Evolutionary conservation across 2,797 vertebrate species (phyloP), one percentile per base, ranked within the genome.

Genomic region (Myotis planiceps): DNA sequence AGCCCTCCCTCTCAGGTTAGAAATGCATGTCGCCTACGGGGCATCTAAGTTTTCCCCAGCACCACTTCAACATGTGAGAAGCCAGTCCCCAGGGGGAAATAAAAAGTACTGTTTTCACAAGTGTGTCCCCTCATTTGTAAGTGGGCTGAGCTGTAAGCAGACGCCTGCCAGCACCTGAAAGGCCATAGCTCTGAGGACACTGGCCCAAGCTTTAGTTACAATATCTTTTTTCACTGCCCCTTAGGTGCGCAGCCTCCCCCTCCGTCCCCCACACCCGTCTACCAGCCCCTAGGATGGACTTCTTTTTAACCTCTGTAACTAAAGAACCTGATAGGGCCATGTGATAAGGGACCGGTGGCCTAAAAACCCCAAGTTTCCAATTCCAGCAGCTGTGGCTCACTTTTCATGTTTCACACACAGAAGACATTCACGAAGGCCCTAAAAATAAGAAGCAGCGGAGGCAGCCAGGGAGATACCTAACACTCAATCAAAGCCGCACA

Each of bases 391-490:
- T 37, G 19, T 4, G 45, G 92, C 78, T 98, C 95, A 69, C 72
- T 84, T 97, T 97, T 98, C 97, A 98, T 94, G 93, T 92, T 97
- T 98, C 98, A 98, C 93, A 97, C 94, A 96, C 89, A 94, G 94
- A 71, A 91, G 97, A 94, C 97, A 96, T 98, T 97, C 97, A 98
- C 97, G 76, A 98, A 97, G 53, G 53, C 45, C 97, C 98, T 98
- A 98, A 98, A 98, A 98, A 98, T 98, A 98, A 98, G 87, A 96
- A 86, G 37, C 86, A 7, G 1, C 15, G 51, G 75, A 84, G 90
- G 72, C 90, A 94, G 97, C 97, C 98, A 97, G 75, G 37, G 94
- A 96, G 94, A 98, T 63, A 98, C 90, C 95, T 60, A 98, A 98
- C 96, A 98, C 98, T 92, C 97, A 96, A 97, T 98, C 98, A 98